Conservation (phyloP, 1,140 invertebrate genomes). For the Antheraea mylitta region DNA sequence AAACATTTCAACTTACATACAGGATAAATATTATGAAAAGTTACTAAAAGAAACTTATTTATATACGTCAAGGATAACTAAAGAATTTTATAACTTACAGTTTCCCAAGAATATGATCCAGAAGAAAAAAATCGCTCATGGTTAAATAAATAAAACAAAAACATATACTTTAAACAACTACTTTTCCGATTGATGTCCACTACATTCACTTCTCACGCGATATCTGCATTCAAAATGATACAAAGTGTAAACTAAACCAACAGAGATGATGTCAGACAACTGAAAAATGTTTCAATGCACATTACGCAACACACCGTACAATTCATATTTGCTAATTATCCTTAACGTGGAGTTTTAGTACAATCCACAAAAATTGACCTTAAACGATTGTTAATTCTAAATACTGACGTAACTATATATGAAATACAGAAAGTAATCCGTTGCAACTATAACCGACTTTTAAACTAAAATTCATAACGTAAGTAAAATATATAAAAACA, state of each 20-base stretch:
- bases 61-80: neutral
- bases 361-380: neutral
- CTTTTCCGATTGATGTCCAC: neutral
- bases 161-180: conserved; percentile 1
- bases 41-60: no score
- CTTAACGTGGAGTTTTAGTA: neutral
- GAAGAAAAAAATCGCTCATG: conserved; percentile 37
- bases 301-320: neutral
- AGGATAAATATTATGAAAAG: no score
- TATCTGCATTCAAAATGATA: conserved; percentile 37
- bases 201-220: neutral
- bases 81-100: conserved; percentile 39
- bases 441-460: neutral
- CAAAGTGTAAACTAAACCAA: conserved; percentile 48
- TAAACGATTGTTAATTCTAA: conserved; percentile 11
- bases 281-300: conserved; percentile 20
- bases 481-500: neutral
- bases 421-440: no score
- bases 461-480: neutral
- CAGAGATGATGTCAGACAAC: conserved; percentile 59
- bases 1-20: no score
- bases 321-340: neutral
- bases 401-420: neutral
- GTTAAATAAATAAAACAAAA: neutral
- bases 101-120: conserved; percentile 35